A percentile compares a stretch with the other conserved stretches of the same genome.
These are phyloP conservation scores for Bombus pascuorum DNA, from an alignment of 1,140 invertebrate genomes.

Conservation along the genomic window DNA sequence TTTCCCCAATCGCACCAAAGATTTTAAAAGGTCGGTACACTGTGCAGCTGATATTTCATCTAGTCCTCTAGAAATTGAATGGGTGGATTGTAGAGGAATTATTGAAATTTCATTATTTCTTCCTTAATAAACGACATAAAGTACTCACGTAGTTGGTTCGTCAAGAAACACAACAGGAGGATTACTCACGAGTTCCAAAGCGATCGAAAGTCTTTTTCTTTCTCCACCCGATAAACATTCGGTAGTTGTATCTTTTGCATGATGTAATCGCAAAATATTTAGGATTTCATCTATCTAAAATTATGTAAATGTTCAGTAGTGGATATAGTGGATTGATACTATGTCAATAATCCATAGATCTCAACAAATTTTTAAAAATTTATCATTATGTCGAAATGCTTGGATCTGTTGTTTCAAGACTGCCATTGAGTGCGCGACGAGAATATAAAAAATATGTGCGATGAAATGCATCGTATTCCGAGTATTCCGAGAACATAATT, in stretches of 20 bases:
- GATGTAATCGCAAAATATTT: constrained; percentile 85
- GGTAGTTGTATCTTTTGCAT: constrained; percentile 87
- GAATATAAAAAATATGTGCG: background rate
- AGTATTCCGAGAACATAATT: background rate
- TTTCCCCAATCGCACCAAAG: constrained; percentile 89
- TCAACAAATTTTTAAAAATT: background rate
- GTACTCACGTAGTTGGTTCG: constrained; percentile 91
- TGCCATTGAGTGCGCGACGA: background rate
- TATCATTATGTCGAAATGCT: background rate
- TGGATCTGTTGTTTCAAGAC: background rate
- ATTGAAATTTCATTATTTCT: background rate
- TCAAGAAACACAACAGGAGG: constrained; percentile 95
- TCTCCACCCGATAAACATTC: constrained; percentile 94
- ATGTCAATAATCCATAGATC: background rate
- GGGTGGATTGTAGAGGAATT: background rate
- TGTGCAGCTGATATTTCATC: constrained; percentile 90
- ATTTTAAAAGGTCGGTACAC: constrained; percentile 89
- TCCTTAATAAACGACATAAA: background rate
- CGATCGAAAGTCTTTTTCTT: constrained; percentile 94
- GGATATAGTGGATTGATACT: background rate
- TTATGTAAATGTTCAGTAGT: background rate
- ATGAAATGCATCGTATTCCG: background rate
- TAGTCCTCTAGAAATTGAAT: constrained; percentile 84
- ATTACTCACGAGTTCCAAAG: constrained; percentile 96
- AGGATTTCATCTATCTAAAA: constrained; percentile 89